Conservation (phyloP, 2,888 invertebrate species). For the Frankliniella intonsa region DNA sequence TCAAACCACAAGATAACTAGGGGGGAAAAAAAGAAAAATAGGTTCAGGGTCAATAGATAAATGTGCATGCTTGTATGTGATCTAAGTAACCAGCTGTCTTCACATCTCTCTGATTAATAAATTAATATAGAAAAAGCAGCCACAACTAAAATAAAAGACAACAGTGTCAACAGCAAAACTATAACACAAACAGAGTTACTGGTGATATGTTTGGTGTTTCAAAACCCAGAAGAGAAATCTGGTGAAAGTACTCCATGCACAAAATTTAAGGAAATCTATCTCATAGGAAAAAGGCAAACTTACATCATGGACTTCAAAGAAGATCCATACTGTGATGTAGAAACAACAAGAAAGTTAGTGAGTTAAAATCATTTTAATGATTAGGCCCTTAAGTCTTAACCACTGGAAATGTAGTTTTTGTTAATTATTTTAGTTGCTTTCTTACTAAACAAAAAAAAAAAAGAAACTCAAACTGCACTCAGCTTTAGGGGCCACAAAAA, state of each 20-base stretch:
- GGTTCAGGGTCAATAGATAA: too few relatives aligned
- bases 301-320: slow-evolving; percentile 3
- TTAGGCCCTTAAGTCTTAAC: neutral
- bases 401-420: neutral
- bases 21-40: too few relatives aligned
- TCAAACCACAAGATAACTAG: too few relatives aligned
- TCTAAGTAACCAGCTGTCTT: too few relatives aligned
- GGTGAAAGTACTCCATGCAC: neutral
- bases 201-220: neutral
- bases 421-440: neutral
- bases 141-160: neutral
- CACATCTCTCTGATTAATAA: neutral
- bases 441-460: too few relatives aligned
- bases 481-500: neutral
- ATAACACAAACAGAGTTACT: neutral
- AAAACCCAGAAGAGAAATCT: neutral
- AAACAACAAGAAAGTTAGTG: neutral
- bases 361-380: too few relatives aligned
- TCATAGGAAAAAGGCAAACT: neutral
- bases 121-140: neutral
- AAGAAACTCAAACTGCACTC: too few relatives aligned
- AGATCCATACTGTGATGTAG: neutral
- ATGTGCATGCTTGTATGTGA: too few relatives aligned
- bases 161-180: neutral
- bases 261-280: neutral